These are phyloP conservation scores for Syngnathus rostellatus DNA, from an alignment of 2,797 vertebrate species.

Conservation along the genomic window DNA sequence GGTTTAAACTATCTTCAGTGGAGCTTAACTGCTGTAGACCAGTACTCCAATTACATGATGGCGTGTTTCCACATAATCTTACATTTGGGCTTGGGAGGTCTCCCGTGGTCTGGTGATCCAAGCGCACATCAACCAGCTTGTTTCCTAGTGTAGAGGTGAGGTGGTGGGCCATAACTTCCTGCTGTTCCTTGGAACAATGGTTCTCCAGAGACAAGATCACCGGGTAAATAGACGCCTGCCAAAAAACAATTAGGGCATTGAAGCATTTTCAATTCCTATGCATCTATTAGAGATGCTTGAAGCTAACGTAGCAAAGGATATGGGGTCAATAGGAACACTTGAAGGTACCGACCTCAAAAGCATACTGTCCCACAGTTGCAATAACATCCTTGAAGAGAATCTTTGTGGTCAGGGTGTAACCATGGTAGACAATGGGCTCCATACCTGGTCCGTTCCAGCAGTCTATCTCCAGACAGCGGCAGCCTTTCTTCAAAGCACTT, in stretches of 20 bases:
- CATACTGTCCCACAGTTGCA: conserved; percentile 71
- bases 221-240: conserved; percentile 77
- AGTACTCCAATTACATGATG: neutral
- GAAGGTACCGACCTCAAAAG: conserved; percentile 61
- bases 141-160: conserved; percentile 71
- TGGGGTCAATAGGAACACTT: conserved; percentile 5
- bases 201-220: conserved; percentile 84
- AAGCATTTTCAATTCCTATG: neutral
- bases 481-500: conserved; percentile 81
- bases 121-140: conserved; percentile 60
- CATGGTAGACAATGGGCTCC: conserved; percentile 81
- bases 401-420: conserved; percentile 80
- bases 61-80: conserved; percentile 34
- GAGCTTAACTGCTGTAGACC: neutral
- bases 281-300: neutral
- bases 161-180: conserved; percentile 74
- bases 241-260: conserved; percentile 11
- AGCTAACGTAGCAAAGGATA: neutral
- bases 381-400: conserved; percentile 79
- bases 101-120: conserved; percentile 41
- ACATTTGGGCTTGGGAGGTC: conserved; percentile 83
- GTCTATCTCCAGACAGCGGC: conserved; percentile 85
- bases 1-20: neutral
- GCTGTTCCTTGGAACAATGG: conserved; percentile 77
- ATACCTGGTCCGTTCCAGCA: conserved; percentile 79